Base-by-base conservation (phyloP, 2,113 vertebrate species). In the Columbina picui region DNA sequence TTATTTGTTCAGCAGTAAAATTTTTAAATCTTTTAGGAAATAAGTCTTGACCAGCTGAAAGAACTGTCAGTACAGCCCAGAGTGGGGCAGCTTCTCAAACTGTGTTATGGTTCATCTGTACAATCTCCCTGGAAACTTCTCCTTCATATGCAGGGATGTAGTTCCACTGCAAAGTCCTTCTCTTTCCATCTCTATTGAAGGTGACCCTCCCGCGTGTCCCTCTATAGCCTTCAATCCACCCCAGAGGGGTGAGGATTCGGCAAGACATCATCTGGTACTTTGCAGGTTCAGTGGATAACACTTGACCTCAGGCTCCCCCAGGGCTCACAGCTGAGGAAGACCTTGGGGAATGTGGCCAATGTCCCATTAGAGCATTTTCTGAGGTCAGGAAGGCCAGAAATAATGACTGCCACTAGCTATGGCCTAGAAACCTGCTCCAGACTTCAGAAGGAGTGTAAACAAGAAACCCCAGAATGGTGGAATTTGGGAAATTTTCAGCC, bases 201-300 rank as follows among this genome's bases (percentile, higher is more conserved):
- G 17, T 0, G 0, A 52, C 36, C 11, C 76, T 65, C 32, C 67
- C 9, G 4, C 1, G 1, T 27, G 34, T 68, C 30, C 49, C 39
- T 82, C 26, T 52, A 45, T 8, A 82, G n/a, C 27, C 19, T 76
- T 45, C 6, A 2, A n/a, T 29, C 73, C 39, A 13, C 13, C 1
- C 10, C 2, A 4, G 30, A 67, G 61, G 14, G 7, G 8, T 67
- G n/a, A 87, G 65, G 30, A 84, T n/a, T 55, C 3, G 0, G 41
- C 39, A 87, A 69, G 61, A 68, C n/a, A 68, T 30, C 43, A 63
- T 70, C 56, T 93, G 91, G 55, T 53, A 81, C 47, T 92, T 36
- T 17, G 12, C 47, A 92, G 64, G 50, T 25, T 69, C 30, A 6
- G 29, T 69, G 49, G 30, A 3, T n/a, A 20, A 63, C 25, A 45